These are phyloP conservation scores for Paramisgurnus dabryanus DNA, from an alignment of 2,113 vertebrate species.

Conservation along the genomic window DNA sequence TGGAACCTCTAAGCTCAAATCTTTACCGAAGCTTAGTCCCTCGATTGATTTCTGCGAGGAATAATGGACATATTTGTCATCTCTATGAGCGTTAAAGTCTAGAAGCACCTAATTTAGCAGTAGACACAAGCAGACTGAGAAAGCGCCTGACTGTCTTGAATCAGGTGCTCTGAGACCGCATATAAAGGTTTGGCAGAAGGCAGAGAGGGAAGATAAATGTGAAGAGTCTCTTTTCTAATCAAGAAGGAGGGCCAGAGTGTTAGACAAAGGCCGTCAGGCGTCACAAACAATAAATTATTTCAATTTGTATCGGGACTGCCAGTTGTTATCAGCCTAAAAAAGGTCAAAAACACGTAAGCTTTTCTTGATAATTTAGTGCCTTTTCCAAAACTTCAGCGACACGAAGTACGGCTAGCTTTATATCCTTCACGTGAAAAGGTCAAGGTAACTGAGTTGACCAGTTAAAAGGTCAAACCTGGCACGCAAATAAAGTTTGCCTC, in stretches of 20 bases:
- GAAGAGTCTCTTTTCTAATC: constrained; percentile 51
- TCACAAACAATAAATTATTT: constrained; percentile 63
- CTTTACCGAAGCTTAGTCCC: constrained; percentile 2
- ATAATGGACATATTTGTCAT: background rate
- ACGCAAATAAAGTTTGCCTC: constrained; percentile 41
- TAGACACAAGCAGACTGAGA: constrained; percentile 28
- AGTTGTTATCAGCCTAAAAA: constrained; percentile 58
- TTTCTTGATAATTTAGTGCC: constrained; percentile 59
- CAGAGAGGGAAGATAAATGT: constrained; percentile 17
- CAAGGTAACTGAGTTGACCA: constrained; percentile 59
- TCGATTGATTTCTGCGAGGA: constrained; percentile 12
- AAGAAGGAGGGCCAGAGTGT: constrained; percentile 49
- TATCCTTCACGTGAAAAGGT: constrained; percentile 66
- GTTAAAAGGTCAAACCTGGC: constrained; percentile 65
- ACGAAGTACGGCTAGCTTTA: constrained; percentile 55
- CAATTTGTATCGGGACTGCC: constrained; percentile 52
- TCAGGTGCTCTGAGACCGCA: constrained; percentile 39
- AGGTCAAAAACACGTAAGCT: constrained; percentile 61
- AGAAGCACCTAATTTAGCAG: background rate
- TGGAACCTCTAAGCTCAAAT: constrained; percentile 1
- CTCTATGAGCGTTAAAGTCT: background rate
- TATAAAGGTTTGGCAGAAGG: constrained; percentile 10
- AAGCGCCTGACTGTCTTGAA: constrained; percentile 37
- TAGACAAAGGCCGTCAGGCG: constrained; percentile 47
- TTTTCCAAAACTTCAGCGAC: constrained; percentile 60